These are phyloP conservation scores for Passerina amoena DNA, from an alignment of 2,113 vertebrate species.

Conservation along the genomic window DNA sequence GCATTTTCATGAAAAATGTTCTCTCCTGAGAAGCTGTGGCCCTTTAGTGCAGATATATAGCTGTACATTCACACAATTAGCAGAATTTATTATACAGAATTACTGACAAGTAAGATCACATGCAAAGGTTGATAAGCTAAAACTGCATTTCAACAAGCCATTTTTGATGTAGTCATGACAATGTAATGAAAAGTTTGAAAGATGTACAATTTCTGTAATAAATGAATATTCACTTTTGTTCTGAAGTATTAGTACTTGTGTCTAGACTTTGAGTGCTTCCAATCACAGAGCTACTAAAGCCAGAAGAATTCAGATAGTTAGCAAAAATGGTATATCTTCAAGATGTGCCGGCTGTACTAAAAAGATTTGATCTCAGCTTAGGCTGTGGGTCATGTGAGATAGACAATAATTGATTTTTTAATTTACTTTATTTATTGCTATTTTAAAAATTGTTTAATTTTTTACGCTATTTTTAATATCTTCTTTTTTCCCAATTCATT, in stretches of 20 bases:
- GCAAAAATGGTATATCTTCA: not conserved
- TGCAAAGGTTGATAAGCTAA: not conserved
- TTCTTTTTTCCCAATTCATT: not conserved
- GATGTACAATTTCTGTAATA: not conserved
- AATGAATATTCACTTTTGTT: not conserved
- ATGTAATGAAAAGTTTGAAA: not conserved
- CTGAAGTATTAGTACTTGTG: not conserved
- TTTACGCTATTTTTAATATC: not conserved
- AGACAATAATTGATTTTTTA: not conserved
- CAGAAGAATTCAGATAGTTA: not conserved
- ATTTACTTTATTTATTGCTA: not conserved
- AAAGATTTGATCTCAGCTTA: not conserved
- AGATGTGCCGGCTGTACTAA: not conserved
- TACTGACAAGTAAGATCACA: not conserved
- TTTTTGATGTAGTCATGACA: not conserved
- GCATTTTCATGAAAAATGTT: not conserved
- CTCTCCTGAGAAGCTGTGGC: not conserved
- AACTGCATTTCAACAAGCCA: not conserved
- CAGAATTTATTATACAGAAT: not conserved
- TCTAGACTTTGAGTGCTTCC: not conserved
- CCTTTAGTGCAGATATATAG: not conserved
- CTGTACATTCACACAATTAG: not conserved
- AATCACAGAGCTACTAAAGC: not conserved
- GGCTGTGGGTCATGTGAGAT: not conserved
- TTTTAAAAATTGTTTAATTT: not conserved